Base-by-base conservation (phyloP, 2,888 invertebrate genomes). In the Eupithecia centaureata region DNA sequence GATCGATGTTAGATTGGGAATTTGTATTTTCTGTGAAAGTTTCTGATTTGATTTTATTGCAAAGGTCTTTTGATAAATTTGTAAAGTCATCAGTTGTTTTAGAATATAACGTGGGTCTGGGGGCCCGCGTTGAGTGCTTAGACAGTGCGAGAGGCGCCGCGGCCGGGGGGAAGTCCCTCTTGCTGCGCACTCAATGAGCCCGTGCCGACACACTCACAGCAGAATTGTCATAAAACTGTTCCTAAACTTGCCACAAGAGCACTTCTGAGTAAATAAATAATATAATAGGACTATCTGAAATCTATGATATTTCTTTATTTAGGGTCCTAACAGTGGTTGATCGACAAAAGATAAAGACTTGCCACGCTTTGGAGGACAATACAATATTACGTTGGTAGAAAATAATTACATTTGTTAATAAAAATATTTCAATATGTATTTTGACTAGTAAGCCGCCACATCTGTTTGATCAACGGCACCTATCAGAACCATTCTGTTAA, bases 111-210 rank as follows among this genome's bases (percentile, higher is more conserved):
- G 51, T 5, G 32, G 57, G 32, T 1, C 32, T 22, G 30, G 2
- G 22, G 42, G 12, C 10, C 15, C n/a, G 15, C 4, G 32, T 22
- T 57, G 57, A 33, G 33, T 32, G 32, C 10, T 12, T 32, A 12
- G 57, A n/a, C 30, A 56, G 57, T 32, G 22, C n/a, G 81, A 85
- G 84, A 82, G 76, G 70, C 66, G 76, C n/a, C n/a, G n/a, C n/a
- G 76, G 78, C 79, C 81, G 78, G 79, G 78, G 77, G 73, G 79
- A 87, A 88, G 88, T 86, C 85, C 81, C 78, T 76, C 78, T 75
- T 83, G 79, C 77, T 75, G 77, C 72, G 74, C n/a, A n/a, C n/a
- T n/a, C n/a, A n/a, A n/a, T n/a, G n/a, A n/a, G n/a, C n/a, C n/a
- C n/a, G n/a, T n/a, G n/a, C n/a, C n/a, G n/a, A n/a, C n/a, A n/a